These are phyloP conservation scores for Rhinolophus sinicus DNA, from an alignment of 2,113 vertebrate genomes.

Conservation along the genomic window DNA sequence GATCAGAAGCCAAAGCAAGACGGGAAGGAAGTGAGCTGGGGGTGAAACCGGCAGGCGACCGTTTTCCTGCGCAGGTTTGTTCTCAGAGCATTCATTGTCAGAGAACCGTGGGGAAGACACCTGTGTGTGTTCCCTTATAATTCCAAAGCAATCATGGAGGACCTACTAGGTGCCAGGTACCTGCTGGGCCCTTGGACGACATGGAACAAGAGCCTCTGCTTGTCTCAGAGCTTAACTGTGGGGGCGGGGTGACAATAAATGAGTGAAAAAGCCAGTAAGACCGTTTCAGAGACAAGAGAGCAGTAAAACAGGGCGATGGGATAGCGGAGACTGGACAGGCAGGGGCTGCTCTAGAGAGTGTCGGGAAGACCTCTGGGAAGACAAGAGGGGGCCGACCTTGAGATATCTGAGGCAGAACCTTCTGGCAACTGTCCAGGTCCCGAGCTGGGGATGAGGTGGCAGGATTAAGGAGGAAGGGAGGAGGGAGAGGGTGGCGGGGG, in stretches of 20 bases:
- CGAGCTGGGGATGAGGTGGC: not conserved
- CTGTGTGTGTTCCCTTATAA: not conserved
- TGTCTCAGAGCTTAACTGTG: not conserved
- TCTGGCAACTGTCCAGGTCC: not conserved
- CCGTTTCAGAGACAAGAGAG: not conserved
- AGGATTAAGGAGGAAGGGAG: rapidly evolving
- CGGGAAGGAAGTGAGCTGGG: not conserved
- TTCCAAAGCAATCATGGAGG: not conserved
- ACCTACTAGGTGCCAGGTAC: not conserved
- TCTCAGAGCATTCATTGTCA: not conserved
- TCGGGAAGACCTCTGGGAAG: not conserved
- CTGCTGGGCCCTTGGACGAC: not conserved
- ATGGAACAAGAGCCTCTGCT: not conserved
- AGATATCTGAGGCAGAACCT: not conserved
- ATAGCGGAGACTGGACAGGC: rapidly evolving
- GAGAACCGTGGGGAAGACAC: not conserved
- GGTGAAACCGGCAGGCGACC: not conserved
- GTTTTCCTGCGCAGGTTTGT: not conserved
- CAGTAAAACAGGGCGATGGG: not conserved
- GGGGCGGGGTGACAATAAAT: not conserved
- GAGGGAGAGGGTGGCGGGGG: not conserved
- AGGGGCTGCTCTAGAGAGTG: not conserved
- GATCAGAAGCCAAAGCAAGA: not conserved
- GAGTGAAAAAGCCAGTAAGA: not conserved
- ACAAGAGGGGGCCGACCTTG: not conserved